Conservation (phyloP, 2,888 invertebrate genomes). For the Euclidia mi region DNA sequence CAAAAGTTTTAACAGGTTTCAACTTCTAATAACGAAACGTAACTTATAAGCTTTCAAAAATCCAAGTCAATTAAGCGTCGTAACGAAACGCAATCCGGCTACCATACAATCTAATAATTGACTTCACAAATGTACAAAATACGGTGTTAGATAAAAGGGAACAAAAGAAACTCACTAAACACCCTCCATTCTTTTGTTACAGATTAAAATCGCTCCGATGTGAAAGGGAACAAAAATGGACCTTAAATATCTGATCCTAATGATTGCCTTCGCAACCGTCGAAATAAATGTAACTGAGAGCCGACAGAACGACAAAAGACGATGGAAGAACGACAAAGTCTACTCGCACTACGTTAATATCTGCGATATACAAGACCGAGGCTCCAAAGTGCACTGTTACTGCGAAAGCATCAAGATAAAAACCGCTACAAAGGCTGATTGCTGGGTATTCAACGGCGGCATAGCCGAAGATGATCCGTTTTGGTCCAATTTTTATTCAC, state of each 20-base stretch:
- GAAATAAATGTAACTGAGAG: conserved; percentile 87
- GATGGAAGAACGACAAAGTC: conserved; percentile 84
- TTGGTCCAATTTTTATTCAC: too few relatives aligned
- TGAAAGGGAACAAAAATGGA: conserved; percentile 80
- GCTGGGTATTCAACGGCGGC: too few relatives aligned
- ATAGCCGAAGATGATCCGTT: too few relatives aligned
- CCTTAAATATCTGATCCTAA: conserved; percentile 85
- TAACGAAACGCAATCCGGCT: conserved; percentile 61
- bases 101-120: conserved; percentile 70
- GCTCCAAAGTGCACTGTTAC: conserved; percentile 91
- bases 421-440: too few relatives aligned
- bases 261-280: conserved; percentile 84
- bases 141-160: conserved; percentile 58
- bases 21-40: not conserved
- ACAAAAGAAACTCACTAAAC: conserved; percentile 66
- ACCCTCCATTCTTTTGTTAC: conserved; percentile 76
- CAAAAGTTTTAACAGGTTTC: not conserved
- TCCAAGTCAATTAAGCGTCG: conserved; percentile 60
- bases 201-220: conserved; percentile 77
- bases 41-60: conserved; percentile 3
- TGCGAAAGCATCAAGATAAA: conserved; percentile 90
- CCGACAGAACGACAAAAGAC: conserved; percentile 83
- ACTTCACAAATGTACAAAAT: conserved; percentile 64
- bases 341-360: conserved; percentile 88
- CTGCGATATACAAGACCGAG: conserved; percentile 89